Base-by-base conservation (phyloP, 2,888 invertebrate species). In the Lepidocyrtoides sp. region DNA sequence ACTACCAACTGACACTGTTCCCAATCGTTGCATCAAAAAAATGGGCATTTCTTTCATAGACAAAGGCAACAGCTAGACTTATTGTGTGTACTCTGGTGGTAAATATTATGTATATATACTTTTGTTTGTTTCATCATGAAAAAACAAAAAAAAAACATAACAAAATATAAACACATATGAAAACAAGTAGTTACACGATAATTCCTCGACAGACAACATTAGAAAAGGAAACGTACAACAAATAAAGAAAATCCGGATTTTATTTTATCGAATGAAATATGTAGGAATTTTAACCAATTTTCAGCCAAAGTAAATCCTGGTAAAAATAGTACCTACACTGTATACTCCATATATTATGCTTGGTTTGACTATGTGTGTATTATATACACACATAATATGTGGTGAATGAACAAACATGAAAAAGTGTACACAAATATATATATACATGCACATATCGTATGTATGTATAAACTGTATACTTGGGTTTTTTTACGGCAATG, bases 201-300 rank as follows among this genome's bases (percentile, higher is more conserved):
- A 23, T 29, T 23, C 44, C 44, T 44, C 23, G n/a, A n/a, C 12
- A 72, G 72, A 72, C 23, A 17, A 36, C 66, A 69, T 69, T 69
- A 26, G 63, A 63, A 14, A 63, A 29, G 1, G 32, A 36, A 17
- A 36, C n/a, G 26, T 7, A 44, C 2, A 44, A 12, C 20, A 72
- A 72, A 72, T 44, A 72, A 72, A 72, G 20, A 72, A 72, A 36
- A 72, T 72, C 72, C 72, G 72, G 72, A 72, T 72, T 72, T 44
- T 79, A n/a, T 29, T n/a, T 29, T n/a, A 10, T 14, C 12, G 23
- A 17, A 79, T 1, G 51, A 54, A 60, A 60, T 36, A 41, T 1
- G 36, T 41, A 81, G 36, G 7, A 36, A 7, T 36, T 81, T 81
- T 17, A 36, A 36, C 20, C 17, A 41, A 79, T 79, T 81, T 60